Conservation (phyloP, 2,888 invertebrate species). For the Ganaspis brasiliensis region DNA sequence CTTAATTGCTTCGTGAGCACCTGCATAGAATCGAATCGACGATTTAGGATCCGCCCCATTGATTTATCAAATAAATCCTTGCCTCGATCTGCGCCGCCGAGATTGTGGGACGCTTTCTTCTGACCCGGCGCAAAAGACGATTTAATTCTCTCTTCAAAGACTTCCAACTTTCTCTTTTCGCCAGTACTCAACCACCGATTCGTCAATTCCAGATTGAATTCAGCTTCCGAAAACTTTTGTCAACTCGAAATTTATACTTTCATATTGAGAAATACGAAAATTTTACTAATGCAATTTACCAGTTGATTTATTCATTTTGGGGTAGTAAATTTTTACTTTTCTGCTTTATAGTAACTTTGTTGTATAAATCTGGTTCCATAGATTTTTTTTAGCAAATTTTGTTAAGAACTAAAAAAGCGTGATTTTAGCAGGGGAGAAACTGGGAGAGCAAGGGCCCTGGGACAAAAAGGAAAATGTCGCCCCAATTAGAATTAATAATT, state of each 20-base stretch:
- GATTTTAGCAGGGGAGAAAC: too few species aligned
- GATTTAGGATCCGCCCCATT: constrained; percentile 65
- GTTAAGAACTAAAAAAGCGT: too few species aligned
- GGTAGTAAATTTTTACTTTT: too few species aligned
- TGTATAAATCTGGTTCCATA: too few species aligned
- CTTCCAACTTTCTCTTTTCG: constrained; percentile 20
- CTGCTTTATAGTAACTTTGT: too few species aligned
- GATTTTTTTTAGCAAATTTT: too few species aligned
- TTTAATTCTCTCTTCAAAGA: constrained; percentile 60
- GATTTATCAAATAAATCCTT: constrained; percentile 70
- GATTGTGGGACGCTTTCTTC: constrained; percentile 35
- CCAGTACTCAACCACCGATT: not conserved
- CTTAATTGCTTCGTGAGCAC: constrained; percentile 68
- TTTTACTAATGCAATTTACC: too few species aligned
- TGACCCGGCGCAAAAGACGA: constrained; percentile 51
- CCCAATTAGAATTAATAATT: too few species aligned
- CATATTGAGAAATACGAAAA: too few species aligned
- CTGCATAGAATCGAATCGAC: constrained; percentile 64
- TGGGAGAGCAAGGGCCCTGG: too few species aligned
- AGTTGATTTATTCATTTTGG: too few species aligned
- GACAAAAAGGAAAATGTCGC: too few species aligned
- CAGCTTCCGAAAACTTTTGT: not conserved
- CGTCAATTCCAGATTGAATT: constrained; percentile 8
- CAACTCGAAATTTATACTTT: not conserved
- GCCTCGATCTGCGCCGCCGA: constrained; percentile 27